phyloP scores from a whole-genome alignment of 2,888 invertebrate species.

The Lacanobia oleracea region DNA sequence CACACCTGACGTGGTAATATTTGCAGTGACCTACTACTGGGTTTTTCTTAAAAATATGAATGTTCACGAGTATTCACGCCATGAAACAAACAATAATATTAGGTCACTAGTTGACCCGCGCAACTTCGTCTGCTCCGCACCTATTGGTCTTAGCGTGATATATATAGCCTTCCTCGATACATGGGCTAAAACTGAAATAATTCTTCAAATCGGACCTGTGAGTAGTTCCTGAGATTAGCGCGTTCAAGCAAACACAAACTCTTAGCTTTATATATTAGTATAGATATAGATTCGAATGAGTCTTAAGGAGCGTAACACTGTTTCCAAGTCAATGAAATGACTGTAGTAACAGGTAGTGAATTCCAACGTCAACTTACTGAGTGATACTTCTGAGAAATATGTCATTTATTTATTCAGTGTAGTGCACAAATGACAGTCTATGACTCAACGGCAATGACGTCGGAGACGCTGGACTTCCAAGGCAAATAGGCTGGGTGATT shows the following conservation, averaged over 20 bases:
- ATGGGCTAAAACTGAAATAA: no score
- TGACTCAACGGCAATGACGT: conserved; percentile 85
- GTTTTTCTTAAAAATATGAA: conserved; percentile 35
- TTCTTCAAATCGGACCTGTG: no score
- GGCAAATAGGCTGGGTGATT: conserved; percentile 78
- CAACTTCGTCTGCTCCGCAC: no score
- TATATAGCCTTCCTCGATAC: no score
- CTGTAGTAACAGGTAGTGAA: conserved; percentile 55
- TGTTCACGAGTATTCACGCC: conserved; percentile 22
- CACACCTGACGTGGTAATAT: conserved; percentile 1
- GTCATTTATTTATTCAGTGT: conserved; percentile 76
- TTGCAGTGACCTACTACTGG: not conserved
- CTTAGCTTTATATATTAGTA: no score
- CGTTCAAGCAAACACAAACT: no score
- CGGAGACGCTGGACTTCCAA: conserved; percentile 76
- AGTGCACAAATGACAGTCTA: conserved; percentile 75
- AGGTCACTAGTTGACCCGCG: no score
- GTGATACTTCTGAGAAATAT: conserved; percentile 79
- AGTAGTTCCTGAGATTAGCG: no score
- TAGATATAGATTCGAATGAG: no score
- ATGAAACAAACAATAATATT: conserved; percentile 35
- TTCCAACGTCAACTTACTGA: conserved; percentile 71
- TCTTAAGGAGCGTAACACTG: conserved; percentile 19
- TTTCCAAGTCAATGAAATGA: conserved; percentile 40
- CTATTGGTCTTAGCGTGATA: no score